A percentile compares a stretch with the other conserved stretches of the same genome.
phyloP scores from a whole-genome alignment of 2,888 invertebrate species.

The Hirtodrosophila trivittata region DNA sequence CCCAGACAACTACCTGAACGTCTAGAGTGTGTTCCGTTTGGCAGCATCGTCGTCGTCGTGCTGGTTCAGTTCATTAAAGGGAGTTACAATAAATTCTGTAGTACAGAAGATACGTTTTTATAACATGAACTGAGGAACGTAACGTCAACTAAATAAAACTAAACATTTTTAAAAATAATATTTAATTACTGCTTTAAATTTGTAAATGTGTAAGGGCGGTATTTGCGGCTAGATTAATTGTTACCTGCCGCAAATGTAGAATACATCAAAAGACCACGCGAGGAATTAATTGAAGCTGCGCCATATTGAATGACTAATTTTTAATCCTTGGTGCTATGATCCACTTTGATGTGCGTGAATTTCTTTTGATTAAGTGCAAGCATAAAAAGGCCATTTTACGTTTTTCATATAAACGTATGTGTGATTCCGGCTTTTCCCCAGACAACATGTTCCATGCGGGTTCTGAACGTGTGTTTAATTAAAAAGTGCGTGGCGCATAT shows the following conservation, averaged over 20 bases:
- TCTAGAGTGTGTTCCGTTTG: constrained; percentile 67
- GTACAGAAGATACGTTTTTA: constrained; percentile 72
- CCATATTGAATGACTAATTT: constrained; percentile 12
- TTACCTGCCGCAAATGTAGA: constrained; percentile 17
- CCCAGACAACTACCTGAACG: constrained; percentile 97
- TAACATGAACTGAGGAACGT: constrained; percentile 62
- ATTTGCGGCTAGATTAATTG: constrained; percentile 15
- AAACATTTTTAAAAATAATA: constrained; percentile 72
- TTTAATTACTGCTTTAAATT: constrained; percentile 25
- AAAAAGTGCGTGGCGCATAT: constrained; percentile 52
- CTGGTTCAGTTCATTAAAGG: constrained; percentile 54
- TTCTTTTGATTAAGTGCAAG: constrained; percentile 49
- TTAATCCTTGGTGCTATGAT: constrained; percentile 12
- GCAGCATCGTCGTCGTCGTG: constrained; percentile 36
- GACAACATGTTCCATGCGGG: constrained; percentile 13
- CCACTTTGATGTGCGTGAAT: constrained; percentile 30
- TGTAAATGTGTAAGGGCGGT: neutral
- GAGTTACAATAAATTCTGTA: constrained; percentile 65
- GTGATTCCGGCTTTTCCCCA: constrained; percentile 9
- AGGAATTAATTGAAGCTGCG: constrained; percentile 27
- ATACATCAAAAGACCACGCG: constrained; percentile 15
- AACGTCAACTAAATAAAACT: constrained; percentile 71
- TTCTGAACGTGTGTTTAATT: constrained; percentile 55
- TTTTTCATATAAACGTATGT: constrained; percentile 10
- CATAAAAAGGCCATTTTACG: constrained; percentile 27